Conservation (phyloP, 2,113 vertebrate genomes). For the Epinephelus lanceolatus region DNA sequence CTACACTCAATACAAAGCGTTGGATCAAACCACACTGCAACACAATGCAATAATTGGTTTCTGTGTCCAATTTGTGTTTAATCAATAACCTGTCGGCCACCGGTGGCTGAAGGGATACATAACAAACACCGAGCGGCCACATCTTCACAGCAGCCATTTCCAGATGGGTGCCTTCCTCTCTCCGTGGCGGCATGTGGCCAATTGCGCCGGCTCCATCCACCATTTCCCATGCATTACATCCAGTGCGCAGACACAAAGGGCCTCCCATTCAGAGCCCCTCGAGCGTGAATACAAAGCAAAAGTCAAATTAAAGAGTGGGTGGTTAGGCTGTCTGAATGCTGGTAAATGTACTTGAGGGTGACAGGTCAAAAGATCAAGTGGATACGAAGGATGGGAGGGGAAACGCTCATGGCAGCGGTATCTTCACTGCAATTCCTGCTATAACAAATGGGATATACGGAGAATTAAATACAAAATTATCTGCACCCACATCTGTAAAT, state of each 20-base stretch:
- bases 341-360: slow-evolving; percentile 42
- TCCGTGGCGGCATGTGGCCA: slow-evolving; percentile 44
- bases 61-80: slow-evolving; percentile 48
- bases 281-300: slow-evolving; percentile 62
- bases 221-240: slow-evolving; percentile 67
- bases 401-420: background rate
- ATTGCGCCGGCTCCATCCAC: slow-evolving; percentile 31
- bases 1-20: slow-evolving; percentile 11
- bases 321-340: slow-evolving; percentile 71
- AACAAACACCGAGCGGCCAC: slow-evolving; percentile 44
- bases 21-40: slow-evolving; percentile 27
- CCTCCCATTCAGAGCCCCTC: slow-evolving; percentile 55
- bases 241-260: slow-evolving; percentile 71
- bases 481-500: background rate
- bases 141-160: slow-evolving; percentile 58
- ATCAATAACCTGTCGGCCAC: slow-evolving; percentile 59
- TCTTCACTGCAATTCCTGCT: background rate
- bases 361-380: slow-evolving; percentile 61
- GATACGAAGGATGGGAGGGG: background rate
- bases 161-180: slow-evolving; percentile 57
- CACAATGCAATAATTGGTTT: slow-evolving; percentile 54
- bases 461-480: background rate
- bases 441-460: too few relatives aligned
- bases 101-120: slow-evolving; percentile 11
- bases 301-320: slow-evolving; percentile 66